Base-by-base conservation (phyloP, 2,888 invertebrate species). In the Eupsilia transversa region DNA sequence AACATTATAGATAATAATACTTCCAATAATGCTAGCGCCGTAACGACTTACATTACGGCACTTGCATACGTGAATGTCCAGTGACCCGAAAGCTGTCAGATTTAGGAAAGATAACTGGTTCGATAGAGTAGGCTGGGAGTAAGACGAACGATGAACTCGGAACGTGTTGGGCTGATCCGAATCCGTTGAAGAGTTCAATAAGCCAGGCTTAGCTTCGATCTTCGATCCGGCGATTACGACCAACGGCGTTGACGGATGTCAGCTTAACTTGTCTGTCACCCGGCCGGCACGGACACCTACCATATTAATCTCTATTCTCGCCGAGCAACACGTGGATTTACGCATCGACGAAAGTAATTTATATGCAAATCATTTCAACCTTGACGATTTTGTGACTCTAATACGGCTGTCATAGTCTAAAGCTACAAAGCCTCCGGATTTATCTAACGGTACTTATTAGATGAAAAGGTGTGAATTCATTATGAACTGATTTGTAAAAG, bases 221-320 rank as follows among this genome's bases (percentile, higher is more conserved):
- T 96, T 94, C 93, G 94, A 96, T 96, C 93, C 92, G 91, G 91
- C 92, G 96, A 95, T 96, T 96, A 95, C 92, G 92, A 90, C 89
- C 86, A 87, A 90, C 92, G 93, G 94, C 96, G 96, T 94, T 96
- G 96, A 96, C 96, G 96, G 96, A 96, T 95, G 96, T 95, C 96
- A 92, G 95, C 95, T 96, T 96, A 96, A 92, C 92, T 94, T 95
- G 96, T 95, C 95, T 94, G 95, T 95, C 96, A 94, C 93, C 92
- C 91, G 91, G 90, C 90, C 92, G 88, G 89, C 91, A 90, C 91
- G 91, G 93, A 93, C 94, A 95, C 94, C 95, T 93, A 94, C 94
- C 93, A 93, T 92, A 94, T 94, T 96, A 96, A 96, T 96, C 96
- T 95, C 93, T 94, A 93, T 94, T 93, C 94, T 93, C 93, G 91